A percentile compares a stretch with the other conserved stretches of the same genome.
Conservation (phyloP, 92 coral and sea anemone species). For the Siderastrea radians region DNA sequence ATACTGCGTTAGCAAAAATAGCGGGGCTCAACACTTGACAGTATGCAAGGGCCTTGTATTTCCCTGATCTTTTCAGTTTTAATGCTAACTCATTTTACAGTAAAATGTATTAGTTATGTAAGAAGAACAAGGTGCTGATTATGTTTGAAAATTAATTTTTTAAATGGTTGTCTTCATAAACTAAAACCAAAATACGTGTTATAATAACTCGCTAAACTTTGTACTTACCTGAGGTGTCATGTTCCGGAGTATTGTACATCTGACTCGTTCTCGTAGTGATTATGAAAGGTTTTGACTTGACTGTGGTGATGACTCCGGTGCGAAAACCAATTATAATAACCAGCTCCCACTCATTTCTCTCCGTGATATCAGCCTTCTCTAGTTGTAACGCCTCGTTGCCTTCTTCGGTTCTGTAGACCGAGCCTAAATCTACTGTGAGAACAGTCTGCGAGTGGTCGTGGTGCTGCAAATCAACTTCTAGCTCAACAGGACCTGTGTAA, state of each 20-base stretch:
- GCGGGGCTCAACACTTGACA: too few species aligned
- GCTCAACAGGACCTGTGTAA: constrained; percentile 69
- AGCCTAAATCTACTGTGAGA: constrained; percentile 77
- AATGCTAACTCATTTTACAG: too few species aligned
- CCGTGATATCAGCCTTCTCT: constrained; percentile 70
- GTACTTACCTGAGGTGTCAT: constrained; percentile 17
- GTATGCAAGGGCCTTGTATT: too few species aligned
- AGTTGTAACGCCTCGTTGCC: constrained; percentile 71
- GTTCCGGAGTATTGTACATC: constrained; percentile 5
- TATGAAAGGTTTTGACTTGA: constrained; percentile 80
- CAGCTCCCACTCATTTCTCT: constrained; percentile 75
- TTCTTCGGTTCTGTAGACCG: constrained; percentile 70
- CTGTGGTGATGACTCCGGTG: constrained; percentile 46
- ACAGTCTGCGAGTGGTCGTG: constrained; percentile 58
- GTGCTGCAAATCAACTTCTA: constrained; percentile 35
- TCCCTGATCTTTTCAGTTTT: too few species aligned
- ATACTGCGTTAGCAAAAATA: neutral
- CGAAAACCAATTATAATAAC: constrained; percentile 62
- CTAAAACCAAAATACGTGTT: too few species aligned
- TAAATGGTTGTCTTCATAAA: neutral
- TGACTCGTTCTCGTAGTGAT: constrained; percentile 61
- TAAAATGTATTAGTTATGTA: too few species aligned
- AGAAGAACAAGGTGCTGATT: too few species aligned
- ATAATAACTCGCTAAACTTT: neutral
- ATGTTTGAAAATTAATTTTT: too few species aligned